These are phyloP conservation scores for Parotocinclus haroldoi DNA, from an alignment of 2,797 vertebrate genomes.

Conservation along the genomic window DNA sequence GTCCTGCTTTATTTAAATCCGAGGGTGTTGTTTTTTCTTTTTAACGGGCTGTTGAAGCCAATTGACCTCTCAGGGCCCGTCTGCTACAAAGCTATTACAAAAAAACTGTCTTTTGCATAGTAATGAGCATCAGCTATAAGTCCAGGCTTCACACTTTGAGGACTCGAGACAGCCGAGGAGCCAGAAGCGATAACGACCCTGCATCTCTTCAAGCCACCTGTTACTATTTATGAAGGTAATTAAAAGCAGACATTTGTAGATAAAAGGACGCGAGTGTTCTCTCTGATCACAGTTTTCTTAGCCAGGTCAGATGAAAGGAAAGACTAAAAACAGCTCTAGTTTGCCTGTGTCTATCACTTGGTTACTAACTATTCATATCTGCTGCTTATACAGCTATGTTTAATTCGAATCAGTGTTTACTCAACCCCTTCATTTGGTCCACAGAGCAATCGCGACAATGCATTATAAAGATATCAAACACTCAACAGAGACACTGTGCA, in stretches of 20 bases:
- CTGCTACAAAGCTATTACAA: conserved; percentile 18
- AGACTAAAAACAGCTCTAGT: conserved; percentile 1
- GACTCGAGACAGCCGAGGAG: conserved; percentile 16
- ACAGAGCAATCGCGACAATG: too few species aligned
- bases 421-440: too few species aligned
- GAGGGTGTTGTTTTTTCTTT: conserved; percentile 16
- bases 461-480: too few species aligned
- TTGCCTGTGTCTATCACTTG: conserved; percentile 25
- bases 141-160: conserved; percentile 6
- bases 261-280: conserved; percentile 37
- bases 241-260: conserved; percentile 45
- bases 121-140: conserved; percentile 5
- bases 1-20: conserved; percentile 12
- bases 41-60: conserved; percentile 27
- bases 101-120: conserved; percentile 16
- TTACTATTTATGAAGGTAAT: conserved; percentile 47
- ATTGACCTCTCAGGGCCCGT: conserved; percentile 23
- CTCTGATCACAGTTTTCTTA: conserved; percentile 22
- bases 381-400: conserved; percentile 18
- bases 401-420: not conserved
- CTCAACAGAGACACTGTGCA: too few species aligned
- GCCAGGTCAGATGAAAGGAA: conserved; percentile 30
- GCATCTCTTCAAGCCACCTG: conserved; percentile 33
- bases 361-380: conserved; percentile 22
- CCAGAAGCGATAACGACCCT: not conserved